Evolutionary conservation across 2,113 vertebrate species (phyloP), one percentile per base, ranked within the genome.

Genomic region (Toxotes jaculatrix): DNA sequence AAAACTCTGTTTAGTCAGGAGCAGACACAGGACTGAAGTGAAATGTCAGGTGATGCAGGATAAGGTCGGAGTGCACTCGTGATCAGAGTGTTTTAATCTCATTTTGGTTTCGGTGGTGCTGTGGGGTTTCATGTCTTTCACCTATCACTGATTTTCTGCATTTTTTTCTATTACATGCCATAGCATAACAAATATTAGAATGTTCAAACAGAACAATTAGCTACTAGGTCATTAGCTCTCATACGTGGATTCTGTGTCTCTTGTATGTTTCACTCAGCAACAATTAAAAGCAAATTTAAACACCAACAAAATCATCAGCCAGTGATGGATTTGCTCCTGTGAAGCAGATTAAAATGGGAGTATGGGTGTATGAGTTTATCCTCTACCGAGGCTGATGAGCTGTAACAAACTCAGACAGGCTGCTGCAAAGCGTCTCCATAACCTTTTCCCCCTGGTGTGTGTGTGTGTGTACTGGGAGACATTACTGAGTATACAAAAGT

Each of bases 401-500:
- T 53, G 40, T 56, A 63, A 78, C 40, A 38, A 60, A 83, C 70
- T 43, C 56, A 31, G 71, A 57, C 63, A 42, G 43, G 49, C 43
- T 42, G 47, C 42, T 71, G 23, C 32, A 70, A 17, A 63, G 59
- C 1, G n/a, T 77, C 77, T 87, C 42, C 42, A 12, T 70, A 78
- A 70, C 87, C 74, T 74, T 74, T 84, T 27, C 27, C 56, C 42
- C 3, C 68, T 23, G 12, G 72, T 76, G 64, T 32, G 38, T 38
- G 11, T 66, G 57, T 17, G 73, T 71, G 36, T 63, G 21, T 42
- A 73, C 47, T 49, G n/a, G 64, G 32, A 80, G 71, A 87, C 53
- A 73, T 66, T 27, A 80, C 65, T 0, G 55, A 86, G 73, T 79
- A 59, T 78, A 79, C 83, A 77, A 57, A 51, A 45, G 75, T 79